phyloP scores from a whole-genome alignment of 1,140 invertebrate genomes.

The Aculops lycopersici region DNA sequence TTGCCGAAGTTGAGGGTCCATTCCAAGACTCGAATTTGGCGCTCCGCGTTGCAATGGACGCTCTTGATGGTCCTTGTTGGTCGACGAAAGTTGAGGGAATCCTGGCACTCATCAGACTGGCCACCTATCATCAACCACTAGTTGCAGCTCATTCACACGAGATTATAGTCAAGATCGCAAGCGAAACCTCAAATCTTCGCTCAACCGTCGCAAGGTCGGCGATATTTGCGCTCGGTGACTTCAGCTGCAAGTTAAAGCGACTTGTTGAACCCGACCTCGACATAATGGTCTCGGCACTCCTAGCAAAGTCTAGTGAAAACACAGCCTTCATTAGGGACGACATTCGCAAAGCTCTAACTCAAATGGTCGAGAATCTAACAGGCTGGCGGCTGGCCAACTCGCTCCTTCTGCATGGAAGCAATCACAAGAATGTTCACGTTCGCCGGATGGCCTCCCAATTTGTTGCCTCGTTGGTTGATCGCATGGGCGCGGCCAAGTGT shows the following conservation, averaged over 20 bases:
- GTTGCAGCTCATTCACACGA: conserved; percentile 24
- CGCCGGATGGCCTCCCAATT: conserved; percentile 40
- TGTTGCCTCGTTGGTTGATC: conserved; percentile 28
- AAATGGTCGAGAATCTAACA: conserved; percentile 34
- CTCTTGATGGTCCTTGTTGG: conserved; percentile 40
- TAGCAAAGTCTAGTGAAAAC: conserved; percentile 60
- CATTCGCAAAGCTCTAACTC: conserved; percentile 39
- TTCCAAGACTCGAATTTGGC: conserved; percentile 27
- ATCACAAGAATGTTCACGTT: conserved; percentile 53
- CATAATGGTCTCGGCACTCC: conserved; percentile 36
- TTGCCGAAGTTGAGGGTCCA: conserved; percentile 13
- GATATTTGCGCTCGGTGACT: conserved; percentile 36
- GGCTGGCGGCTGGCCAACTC: conserved; percentile 23
- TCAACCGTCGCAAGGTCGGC: conserved; percentile 60
- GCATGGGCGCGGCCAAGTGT: conserved; percentile 33
- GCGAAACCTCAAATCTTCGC: conserved; percentile 40
- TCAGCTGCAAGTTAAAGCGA: conserved; percentile 32
- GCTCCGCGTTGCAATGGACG: conserved; percentile 25
- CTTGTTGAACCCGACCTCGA: conserved; percentile 52
- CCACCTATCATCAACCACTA: conserved; percentile 30
- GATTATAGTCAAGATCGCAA: conserved; percentile 30
- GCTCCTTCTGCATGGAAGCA: conserved; percentile 26
- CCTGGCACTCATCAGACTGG: conserved; percentile 31
- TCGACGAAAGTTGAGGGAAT: conserved; percentile 43
- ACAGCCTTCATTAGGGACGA: conserved; percentile 65